Conservation (phyloP, 2,113 vertebrate genomes). For the Sebastes schlegelii region DNA sequence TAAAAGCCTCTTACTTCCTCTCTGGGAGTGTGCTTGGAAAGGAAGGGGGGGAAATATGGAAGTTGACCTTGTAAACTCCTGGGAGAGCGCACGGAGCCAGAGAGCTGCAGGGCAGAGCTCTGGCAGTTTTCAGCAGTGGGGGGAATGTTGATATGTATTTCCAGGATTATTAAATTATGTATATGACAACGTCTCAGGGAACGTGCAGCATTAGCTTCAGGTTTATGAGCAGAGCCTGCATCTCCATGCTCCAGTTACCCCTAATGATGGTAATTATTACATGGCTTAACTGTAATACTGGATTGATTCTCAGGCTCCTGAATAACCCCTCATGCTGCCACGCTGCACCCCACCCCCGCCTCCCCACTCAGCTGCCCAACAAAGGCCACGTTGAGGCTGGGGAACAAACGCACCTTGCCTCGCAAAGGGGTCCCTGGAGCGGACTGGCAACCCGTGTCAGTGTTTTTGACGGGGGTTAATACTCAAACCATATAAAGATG, state of each 20-base stretch:
- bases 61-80: constrained; percentile 70
- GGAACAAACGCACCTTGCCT: constrained; percentile 74
- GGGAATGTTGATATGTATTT: constrained; percentile 87
- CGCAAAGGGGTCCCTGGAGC: constrained; percentile 66
- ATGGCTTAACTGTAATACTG: constrained; percentile 92
- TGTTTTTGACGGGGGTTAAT: constrained; percentile 77
- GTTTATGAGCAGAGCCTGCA: constrained; percentile 82
- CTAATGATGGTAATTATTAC: constrained; percentile 96
- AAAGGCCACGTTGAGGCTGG: constrained; percentile 81
- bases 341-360: constrained; percentile 33
- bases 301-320: constrained; percentile 88
- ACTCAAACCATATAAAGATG: constrained; percentile 82
- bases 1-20: constrained; percentile 52
- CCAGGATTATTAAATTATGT: constrained; percentile 95
- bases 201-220: constrained; percentile 83
- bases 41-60: constrained; percentile 59
- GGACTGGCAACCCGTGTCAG: constrained; percentile 68
- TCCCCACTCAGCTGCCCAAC: constrained; percentile 65
- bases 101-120: constrained; percentile 60
- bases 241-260: constrained; percentile 88
- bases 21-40: constrained; percentile 35
- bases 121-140: constrained; percentile 68
- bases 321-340: constrained; percentile 84
- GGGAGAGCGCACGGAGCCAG: constrained; percentile 44
- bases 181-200: constrained; percentile 86